Conservation (phyloP, 1,140 invertebrate species). For the Ooceraea biroi region DNA sequence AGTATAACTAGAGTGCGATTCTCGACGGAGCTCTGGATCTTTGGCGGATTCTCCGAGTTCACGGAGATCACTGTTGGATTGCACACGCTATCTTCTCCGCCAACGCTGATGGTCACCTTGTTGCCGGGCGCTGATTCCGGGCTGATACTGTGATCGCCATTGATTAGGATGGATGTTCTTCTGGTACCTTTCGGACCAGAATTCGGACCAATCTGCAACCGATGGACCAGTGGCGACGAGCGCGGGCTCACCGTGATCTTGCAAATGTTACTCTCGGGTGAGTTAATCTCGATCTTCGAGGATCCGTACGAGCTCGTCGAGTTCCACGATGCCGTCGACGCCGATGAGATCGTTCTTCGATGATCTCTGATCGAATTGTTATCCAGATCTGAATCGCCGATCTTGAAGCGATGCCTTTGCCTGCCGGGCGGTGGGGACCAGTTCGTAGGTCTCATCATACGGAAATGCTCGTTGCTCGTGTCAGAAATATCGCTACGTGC, state of each 20-base stretch:
- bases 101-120: constrained; percentile 85
- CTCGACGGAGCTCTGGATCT: constrained; percentile 77
- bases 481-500: constrained; percentile 70
- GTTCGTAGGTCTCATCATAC: constrained; percentile 81
- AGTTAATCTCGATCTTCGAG: constrained; percentile 80
- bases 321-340: constrained; percentile 70
- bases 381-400: constrained; percentile 1
- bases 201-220: constrained; percentile 86
- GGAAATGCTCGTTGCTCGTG: constrained; percentile 77
- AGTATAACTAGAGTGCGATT: constrained; percentile 84
- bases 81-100: constrained; percentile 83
- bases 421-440: constrained; percentile 83
- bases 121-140: constrained; percentile 86
- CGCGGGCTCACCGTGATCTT: constrained; percentile 84
- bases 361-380: constrained; percentile 37
- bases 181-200: constrained; percentile 82
- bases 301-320: constrained; percentile 68
- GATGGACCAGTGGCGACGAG: constrained; percentile 86
- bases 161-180: constrained; percentile 92
- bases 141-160: constrained; percentile 89
- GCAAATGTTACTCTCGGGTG: constrained; percentile 80
- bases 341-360: constrained; percentile 55
- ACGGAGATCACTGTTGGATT: constrained; percentile 85
- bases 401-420: constrained; percentile 70
- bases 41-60: constrained; percentile 77